Evolutionary conservation across 2,113 vertebrate species (phyloP).

Genomic region (Hippolais icterina): DNA sequence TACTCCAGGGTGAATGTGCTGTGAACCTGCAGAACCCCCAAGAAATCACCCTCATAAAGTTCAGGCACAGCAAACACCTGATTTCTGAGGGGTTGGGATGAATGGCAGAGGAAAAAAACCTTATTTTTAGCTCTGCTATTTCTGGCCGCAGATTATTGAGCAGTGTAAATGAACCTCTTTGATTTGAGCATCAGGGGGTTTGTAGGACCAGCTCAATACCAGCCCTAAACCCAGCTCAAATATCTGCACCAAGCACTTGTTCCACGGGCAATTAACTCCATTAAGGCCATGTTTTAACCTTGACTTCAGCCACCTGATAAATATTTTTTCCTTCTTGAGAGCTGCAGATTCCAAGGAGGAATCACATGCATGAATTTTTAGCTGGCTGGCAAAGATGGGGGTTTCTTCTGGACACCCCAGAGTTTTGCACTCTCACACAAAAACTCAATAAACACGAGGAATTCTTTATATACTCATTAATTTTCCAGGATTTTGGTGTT

Average conservation of each 20-base stretch:
- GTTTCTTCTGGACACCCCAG: background rate
- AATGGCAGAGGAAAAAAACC: background rate
- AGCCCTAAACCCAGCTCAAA: background rate
- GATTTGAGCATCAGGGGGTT: background rate
- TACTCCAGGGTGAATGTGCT: accelerated
- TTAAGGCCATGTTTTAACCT: background rate
- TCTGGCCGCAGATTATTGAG: background rate
- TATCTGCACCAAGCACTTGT: background rate
- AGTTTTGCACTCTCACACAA: background rate
- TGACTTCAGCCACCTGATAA: background rate
- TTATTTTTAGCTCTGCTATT: background rate
- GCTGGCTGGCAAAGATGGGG: background rate
- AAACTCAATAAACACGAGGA: background rate
- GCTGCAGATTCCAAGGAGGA: background rate
- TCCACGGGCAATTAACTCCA: background rate
- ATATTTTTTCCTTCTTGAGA: background rate
- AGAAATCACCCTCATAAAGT: background rate
- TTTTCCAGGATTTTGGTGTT: background rate
- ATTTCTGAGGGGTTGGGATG: background rate
- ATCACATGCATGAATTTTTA: background rate
- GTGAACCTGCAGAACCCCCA: background rate
- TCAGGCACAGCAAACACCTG: background rate
- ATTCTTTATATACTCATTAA: accelerated
- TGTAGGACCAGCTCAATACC: background rate
- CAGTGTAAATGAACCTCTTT: background rate